phyloP scores from a whole-genome alignment of 2,888 invertebrate species.

The Drosophila cracens region DNA sequence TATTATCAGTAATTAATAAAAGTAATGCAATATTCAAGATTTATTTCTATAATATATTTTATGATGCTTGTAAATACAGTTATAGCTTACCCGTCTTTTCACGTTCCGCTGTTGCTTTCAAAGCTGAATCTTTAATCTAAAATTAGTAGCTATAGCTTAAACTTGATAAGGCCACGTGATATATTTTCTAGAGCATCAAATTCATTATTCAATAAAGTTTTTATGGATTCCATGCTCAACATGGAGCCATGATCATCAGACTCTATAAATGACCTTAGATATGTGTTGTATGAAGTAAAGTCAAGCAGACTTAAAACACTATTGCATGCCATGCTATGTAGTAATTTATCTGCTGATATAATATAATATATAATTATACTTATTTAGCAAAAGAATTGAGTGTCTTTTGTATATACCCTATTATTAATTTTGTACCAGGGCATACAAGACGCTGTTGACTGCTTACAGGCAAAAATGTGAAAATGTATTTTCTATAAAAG shows the following conservation, averaged over 20 bases:
- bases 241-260: constrained; percentile 30
- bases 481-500: constrained; percentile 76
- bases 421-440: constrained; percentile 9
- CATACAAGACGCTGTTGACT: constrained; percentile 42
- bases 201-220: constrained; percentile 21
- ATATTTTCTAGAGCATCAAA: constrained; percentile 5
- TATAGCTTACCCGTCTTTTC: constrained; percentile 14
- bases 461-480: constrained; percentile 56
- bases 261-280: constrained; percentile 27
- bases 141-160: constrained; percentile 9
- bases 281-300: constrained; percentile 17
- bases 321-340: constrained; percentile 3
- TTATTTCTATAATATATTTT: background rate
- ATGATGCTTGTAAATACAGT: background rate
- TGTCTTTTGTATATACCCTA: constrained; percentile 1
- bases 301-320: constrained; percentile 16
- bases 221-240: background rate
- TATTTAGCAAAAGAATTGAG: background rate
- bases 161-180: constrained; percentile 3
- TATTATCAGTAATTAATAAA: no score
- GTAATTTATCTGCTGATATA: background rate
- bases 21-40: no score
- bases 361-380: background rate
- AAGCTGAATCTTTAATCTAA: constrained; percentile 19
- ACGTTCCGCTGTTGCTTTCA: constrained; percentile 22